phyloP scores from a whole-genome alignment of 2,113 vertebrate genomes.

The Symphodus melops region DNA sequence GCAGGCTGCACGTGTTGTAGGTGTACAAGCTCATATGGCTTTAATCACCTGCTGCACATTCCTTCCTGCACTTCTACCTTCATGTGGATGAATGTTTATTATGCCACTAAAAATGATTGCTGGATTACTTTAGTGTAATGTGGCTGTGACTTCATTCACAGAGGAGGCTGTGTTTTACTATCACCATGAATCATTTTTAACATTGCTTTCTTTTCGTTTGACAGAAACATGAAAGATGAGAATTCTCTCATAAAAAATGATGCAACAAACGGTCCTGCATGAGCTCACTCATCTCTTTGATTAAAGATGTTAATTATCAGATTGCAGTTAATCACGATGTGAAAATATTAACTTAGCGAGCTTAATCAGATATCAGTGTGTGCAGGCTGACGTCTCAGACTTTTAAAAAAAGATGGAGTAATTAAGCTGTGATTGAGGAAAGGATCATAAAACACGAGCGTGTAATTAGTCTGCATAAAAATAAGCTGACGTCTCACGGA shows the following conservation, averaged over 20 bases:
- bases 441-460: slow-evolving; percentile 35
- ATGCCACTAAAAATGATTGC: slow-evolving; percentile 8
- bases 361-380: slow-evolving; percentile 39
- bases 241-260: background rate
- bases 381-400: slow-evolving; percentile 9
- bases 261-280: background rate
- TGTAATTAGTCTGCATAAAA: slow-evolving; percentile 34
- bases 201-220: background rate
- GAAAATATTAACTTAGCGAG: slow-evolving; percentile 6
- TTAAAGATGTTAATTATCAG: background rate
- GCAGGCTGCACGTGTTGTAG: too few species aligned
- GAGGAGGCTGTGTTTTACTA: slow-evolving; percentile 10
- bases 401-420: slow-evolving; percentile 14
- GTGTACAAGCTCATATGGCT: too few species aligned
- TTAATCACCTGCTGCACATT: too few species aligned
- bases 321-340: slow-evolving; percentile 12
- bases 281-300: slow-evolving; percentile 7
- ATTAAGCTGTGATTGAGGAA: slow-evolving; percentile 54
- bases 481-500: background rate
- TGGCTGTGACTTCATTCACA: slow-evolving; percentile 51
- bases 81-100: slow-evolving; percentile 9
- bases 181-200: background rate
- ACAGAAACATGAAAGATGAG: background rate
- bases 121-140: background rate
- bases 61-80: background rate